Base-by-base conservation (phyloP, 1,140 invertebrate species). In the Cepaea nemoralis region DNA sequence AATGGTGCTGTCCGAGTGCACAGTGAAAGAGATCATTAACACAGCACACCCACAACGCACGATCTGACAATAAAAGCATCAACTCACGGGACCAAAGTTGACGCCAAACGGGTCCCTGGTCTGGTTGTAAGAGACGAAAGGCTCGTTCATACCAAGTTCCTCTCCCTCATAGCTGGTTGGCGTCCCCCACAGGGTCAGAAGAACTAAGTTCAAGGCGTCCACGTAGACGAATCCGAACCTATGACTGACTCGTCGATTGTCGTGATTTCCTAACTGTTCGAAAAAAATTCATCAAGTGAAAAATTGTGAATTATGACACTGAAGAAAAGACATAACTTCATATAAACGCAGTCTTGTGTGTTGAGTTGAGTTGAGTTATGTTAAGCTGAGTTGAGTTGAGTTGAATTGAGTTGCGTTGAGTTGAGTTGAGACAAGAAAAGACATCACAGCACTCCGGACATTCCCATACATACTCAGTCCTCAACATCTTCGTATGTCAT, bases 131-230 rank as follows among this genome's bases (percentile, higher is more conserved):
- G 84, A 55, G 63, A 88, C 83, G 33, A 82, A 40, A 22, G 87
- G 82, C 39, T 88, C 81, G 37, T 59, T 37, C 88, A 90, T 88
- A 40, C 88, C 90, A 22, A 91, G 85, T 77, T 91, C 90, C 40
- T 91, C 90, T 0, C 90, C 90, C 79, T 90, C 89, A 82, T 91
- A 91, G 0, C 84, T 87, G 66, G 84, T 83, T 24, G 87, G 83
- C 27, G 85, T 87, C 24, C 89, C 89, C 19, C 85, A 82, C 35
- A 90, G 80, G 0, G 86, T 82, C 31, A 90, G 75, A 81, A 86
- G 70, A 42, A 89, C 74, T 71, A 86, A 83, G 80, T 88, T 89
- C 27, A 88, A 75, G 5, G 82, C 85, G 63, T 87, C 81, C 0
- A 83, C 79, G 55, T 80, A 86, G 31, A 79, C 55, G 2, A 33